These are phyloP conservation scores for Pseudomugil gertrudae DNA, from an alignment of 2,797 vertebrate species.

Conservation along the genomic window DNA sequence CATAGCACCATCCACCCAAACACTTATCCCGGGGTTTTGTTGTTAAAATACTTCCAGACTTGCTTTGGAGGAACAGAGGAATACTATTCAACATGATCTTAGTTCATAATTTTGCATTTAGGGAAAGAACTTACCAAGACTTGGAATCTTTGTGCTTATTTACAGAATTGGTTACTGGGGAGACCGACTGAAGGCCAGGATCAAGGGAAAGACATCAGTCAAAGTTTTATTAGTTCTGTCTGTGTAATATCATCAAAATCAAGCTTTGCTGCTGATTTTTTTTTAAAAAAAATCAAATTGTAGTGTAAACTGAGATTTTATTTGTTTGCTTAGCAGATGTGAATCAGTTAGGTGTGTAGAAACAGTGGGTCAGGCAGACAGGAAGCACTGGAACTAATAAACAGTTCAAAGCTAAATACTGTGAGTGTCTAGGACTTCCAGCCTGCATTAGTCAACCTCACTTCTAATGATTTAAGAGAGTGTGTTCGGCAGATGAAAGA, in stretches of 20 bases:
- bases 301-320: conserved; percentile 49
- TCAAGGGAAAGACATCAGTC: conserved; percentile 49
- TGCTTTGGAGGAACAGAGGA: conserved; percentile 58
- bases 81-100: conserved; percentile 52
- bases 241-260: conserved; percentile 47
- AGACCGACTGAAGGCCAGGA: conserved; percentile 16
- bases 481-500: conserved; percentile 45
- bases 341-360: conserved; percentile 43
- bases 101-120: conserved; percentile 55
- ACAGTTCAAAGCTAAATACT: conserved; percentile 48
- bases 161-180: conserved; percentile 61
- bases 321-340: conserved; percentile 57
- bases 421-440: conserved; percentile 27
- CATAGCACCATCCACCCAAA: conserved; percentile 64
- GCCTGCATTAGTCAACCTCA: conserved; percentile 20
- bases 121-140: conserved; percentile 47
- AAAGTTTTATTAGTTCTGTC: conserved; percentile 49
- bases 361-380: conserved; percentile 32
- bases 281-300: conserved; percentile 44
- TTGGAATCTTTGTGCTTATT: conserved; percentile 55
- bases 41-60: conserved; percentile 76
- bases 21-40: conserved; percentile 64
- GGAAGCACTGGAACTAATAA: conserved; percentile 59
- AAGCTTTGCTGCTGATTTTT: conserved; percentile 45
- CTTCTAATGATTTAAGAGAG: conserved; percentile 35